These are phyloP conservation scores for Amphipoea lucens DNA, from an alignment of 2,888 invertebrate species.

Conservation along the genomic window DNA sequence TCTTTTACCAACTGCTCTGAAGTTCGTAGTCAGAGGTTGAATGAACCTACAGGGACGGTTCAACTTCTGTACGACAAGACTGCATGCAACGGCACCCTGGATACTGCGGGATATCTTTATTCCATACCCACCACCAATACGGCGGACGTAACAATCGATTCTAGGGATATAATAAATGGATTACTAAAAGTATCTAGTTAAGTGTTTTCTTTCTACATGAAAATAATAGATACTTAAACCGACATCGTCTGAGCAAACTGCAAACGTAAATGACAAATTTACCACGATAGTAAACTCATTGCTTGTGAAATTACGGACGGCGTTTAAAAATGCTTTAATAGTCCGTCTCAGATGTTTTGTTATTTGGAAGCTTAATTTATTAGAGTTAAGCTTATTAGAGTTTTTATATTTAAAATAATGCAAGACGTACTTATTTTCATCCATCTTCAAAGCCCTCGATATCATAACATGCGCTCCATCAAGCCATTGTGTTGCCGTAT, in stretches of 20 bases:
- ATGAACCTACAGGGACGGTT: conserved; percentile 92
- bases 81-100: conserved; percentile 91
- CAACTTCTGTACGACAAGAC: conserved; percentile 91
- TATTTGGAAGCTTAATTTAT: background rate
- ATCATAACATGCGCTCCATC: conserved; percentile 89
- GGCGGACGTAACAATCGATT: conserved; percentile 90
- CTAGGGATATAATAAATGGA: conserved; percentile 78
- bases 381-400: no score
- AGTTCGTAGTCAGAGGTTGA: conserved; percentile 91
- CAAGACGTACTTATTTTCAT: conserved; percentile 76
- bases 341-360: background rate
- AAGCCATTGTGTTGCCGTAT: conserved; percentile 91
- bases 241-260: background rate
- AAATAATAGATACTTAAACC: background rate
- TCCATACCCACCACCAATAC: conserved; percentile 90
- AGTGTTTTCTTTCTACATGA: background rate
- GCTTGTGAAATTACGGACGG: background rate
- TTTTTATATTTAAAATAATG: background rate
- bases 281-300: background rate
- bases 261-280: background rate
- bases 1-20: conserved; percentile 90
- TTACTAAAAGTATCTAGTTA: background rate
- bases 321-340: background rate
- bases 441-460: conserved; percentile 87
- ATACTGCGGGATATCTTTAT: conserved; percentile 92